These are phyloP conservation scores for Aricia artaxerxes DNA, from an alignment of 2,888 invertebrate genomes.

Conservation along the genomic window DNA sequence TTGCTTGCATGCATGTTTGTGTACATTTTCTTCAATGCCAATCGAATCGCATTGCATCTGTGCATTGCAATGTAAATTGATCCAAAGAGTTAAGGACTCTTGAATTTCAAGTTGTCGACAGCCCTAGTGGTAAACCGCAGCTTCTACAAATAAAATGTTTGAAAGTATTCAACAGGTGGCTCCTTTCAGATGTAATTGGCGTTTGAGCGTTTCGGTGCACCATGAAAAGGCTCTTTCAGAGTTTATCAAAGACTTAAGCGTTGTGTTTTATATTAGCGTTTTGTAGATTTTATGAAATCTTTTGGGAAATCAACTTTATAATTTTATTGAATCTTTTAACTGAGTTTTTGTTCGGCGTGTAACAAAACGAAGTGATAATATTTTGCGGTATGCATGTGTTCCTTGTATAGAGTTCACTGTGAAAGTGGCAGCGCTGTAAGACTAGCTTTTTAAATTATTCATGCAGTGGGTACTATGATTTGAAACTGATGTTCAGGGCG, in stretches of 20 bases:
- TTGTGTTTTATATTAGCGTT: constrained; percentile 21
- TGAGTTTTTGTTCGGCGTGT: too few species aligned
- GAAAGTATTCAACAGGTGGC: constrained; percentile 72
- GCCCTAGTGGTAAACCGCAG: constrained; percentile 55
- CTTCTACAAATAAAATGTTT: constrained; percentile 71
- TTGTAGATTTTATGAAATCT: constrained; percentile 16
- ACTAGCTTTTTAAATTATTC: too few species aligned
- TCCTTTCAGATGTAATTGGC: constrained; percentile 70
- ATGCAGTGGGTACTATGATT: too few species aligned
- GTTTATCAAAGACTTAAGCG: constrained; percentile 32
- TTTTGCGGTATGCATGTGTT: too few species aligned
- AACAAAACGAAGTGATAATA: too few species aligned
- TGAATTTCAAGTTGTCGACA: not conserved
- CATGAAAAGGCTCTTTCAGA: constrained; percentile 41
- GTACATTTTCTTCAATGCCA: too few species aligned
- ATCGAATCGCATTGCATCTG: too few species aligned
- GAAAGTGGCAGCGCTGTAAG: too few species aligned
- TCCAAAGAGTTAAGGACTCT: not conserved
- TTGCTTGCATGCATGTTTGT: too few species aligned
- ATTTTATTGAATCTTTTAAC: constrained; percentile 6
- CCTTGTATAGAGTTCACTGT: too few species aligned
- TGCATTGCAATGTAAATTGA: too few species aligned
- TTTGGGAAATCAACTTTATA: not conserved
- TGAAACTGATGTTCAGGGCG: too few species aligned
- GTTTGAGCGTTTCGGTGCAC: constrained; percentile 50